phyloP scores from a whole-genome alignment of 92 coral and sea anemone genomes.

The Ricordea florida region DNA sequence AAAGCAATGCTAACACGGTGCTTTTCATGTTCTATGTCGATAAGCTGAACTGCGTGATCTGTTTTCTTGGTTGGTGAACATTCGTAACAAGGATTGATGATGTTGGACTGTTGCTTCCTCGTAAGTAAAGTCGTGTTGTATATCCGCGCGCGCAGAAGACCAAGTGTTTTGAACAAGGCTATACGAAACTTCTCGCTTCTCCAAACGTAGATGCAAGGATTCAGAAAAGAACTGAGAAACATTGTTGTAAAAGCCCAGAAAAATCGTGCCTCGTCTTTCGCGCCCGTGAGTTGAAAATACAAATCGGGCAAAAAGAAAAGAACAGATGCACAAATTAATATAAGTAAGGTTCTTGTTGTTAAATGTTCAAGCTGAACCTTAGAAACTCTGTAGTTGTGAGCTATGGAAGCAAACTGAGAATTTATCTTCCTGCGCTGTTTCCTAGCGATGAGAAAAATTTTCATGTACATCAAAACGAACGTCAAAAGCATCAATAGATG shows the following conservation, averaged over 20 bases:
- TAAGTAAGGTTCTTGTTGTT: conserved; percentile 54
- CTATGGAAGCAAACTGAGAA: conserved; percentile 46
- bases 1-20: no score
- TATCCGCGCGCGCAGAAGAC: conserved; percentile 2
- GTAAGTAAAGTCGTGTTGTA: no score
- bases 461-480: conserved; percentile 50
- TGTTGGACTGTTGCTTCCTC: no score
- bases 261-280: conserved; percentile 35
- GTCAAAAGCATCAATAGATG: conserved; percentile 37
- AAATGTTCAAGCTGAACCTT: conserved; percentile 20
- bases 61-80: no score
- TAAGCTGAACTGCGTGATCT: no score
- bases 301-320: conserved; percentile 55
- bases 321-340: conserved; percentile 50
- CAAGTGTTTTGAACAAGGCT: conserved; percentile 24
- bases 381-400: conserved; percentile 54
- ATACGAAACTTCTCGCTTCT: conserved; percentile 62
- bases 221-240: conserved; percentile 62
- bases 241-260: conserved; percentile 58
- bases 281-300: conserved; percentile 23
- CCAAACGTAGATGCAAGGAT: conserved; percentile 73
- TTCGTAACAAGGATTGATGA: no score
- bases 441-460: conserved; percentile 55
- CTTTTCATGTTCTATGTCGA: no score
- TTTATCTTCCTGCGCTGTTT: conserved; percentile 43